Conservation (phyloP, 2,113 vertebrate genomes). For the Gadus macrocephalus region DNA sequence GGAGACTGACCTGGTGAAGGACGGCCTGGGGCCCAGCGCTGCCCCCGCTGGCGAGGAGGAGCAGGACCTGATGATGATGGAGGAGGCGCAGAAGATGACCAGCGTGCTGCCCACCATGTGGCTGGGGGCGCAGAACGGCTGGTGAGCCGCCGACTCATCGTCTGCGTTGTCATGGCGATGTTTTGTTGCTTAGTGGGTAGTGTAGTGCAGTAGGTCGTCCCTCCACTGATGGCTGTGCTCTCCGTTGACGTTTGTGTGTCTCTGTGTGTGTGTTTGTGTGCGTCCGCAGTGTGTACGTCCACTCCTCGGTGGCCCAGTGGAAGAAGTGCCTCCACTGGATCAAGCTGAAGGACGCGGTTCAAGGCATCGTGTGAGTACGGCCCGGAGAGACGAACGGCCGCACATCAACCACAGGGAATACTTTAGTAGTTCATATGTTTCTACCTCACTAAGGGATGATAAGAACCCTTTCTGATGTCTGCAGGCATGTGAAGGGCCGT, state of each 20-base stretch:
- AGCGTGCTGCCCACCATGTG: conserved; percentile 97
- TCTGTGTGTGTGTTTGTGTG: not conserved
- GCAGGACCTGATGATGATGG: conserved; percentile 89
- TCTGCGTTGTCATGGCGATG: no score
- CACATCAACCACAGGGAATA: not conserved
- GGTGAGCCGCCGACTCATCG: conserved; percentile 61
- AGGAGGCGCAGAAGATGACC: conserved; percentile 98
- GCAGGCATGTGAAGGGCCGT: conserved; percentile 94
- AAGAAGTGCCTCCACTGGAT: conserved; percentile 96
- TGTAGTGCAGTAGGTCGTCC: no score
- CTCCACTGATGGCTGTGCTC: not conserved
- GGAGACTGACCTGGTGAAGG: conserved; percentile 85
- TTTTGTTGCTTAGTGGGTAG: no score
- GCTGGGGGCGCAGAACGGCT: conserved; percentile 96
- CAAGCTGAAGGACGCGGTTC: conserved; percentile 95
- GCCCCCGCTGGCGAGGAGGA: conserved; percentile 80
- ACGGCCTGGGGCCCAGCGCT: conserved; percentile 75
- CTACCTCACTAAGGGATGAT: no score
- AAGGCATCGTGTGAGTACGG: conserved; percentile 93
- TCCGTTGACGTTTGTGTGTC: not conserved
- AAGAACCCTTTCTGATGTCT: conserved; percentile 9
- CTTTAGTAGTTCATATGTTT: no score
- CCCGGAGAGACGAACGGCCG: not conserved
- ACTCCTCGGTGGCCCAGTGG: conserved; percentile 97
- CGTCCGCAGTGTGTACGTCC: conserved; percentile 37